Conservation (phyloP, 2,888 invertebrate species). For the Mythimna lalbum region DNA sequence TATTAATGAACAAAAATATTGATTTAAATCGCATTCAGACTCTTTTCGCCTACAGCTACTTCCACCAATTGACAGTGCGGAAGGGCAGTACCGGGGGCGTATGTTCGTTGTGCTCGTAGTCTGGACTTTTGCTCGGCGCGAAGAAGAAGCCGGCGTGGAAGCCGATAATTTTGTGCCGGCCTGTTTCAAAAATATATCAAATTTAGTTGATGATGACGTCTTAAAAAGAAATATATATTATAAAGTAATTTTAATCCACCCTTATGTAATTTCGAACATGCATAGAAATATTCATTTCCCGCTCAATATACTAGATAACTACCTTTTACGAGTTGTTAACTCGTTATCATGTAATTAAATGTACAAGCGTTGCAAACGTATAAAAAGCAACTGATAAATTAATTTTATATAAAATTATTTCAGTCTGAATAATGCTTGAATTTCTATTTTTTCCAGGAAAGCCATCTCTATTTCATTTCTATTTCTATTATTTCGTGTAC, state of each 20-base stretch:
- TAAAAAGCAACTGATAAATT: background rate
- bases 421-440: background rate
- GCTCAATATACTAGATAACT: background rate
- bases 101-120: background rate
- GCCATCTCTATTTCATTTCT: too few species aligned
- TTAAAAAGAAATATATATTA: background rate
- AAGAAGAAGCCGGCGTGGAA: background rate
- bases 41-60: background rate
- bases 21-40: background rate
- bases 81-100: background rate
- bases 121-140: background rate
- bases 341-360: background rate
- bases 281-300: background rate
- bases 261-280: too few species aligned
- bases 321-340: background rate
- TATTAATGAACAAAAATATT: background rate
- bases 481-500: too few species aligned
- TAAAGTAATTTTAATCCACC: too few species aligned
- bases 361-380: background rate
- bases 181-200: background rate
- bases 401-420: too few species aligned
- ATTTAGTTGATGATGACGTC: background rate
- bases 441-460: background rate
- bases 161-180: background rate
- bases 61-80: slow-evolving; percentile 1